Conservation (phyloP, 2,113 vertebrate genomes). For the Melanotaenia duboulayi region DNA sequence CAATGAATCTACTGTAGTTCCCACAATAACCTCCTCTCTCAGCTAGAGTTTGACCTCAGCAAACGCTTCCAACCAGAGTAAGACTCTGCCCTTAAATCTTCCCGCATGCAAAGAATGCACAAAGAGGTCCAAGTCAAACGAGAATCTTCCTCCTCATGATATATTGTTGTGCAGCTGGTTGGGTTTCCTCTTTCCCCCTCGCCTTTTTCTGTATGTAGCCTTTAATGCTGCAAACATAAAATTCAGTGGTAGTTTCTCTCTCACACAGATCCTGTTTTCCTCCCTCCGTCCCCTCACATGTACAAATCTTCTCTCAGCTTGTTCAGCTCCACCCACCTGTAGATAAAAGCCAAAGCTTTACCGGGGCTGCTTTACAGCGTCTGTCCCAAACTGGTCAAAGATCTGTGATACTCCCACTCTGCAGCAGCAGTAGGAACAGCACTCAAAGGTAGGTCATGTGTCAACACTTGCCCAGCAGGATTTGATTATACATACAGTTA, state of each 20-base stretch:
- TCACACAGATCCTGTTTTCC: conserved; percentile 35
- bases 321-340: conserved; percentile 91
- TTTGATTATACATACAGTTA: neutral
- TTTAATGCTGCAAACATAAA: conserved; percentile 38
- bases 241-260: conserved; percentile 28
- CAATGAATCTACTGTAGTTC: conserved; percentile 26
- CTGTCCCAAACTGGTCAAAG: conserved; percentile 80
- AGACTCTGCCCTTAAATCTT: conserved; percentile 63
- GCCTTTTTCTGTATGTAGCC: conserved; percentile 9
- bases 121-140: conserved; percentile 64
- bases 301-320: conserved; percentile 39
- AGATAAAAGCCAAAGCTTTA: conserved; percentile 94
- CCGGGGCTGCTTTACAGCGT: conserved; percentile 85
- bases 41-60: conserved; percentile 45
- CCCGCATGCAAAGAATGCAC: conserved; percentile 67
- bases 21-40: conserved; percentile 32
- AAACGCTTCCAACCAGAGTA: conserved; percentile 44
- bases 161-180: conserved; percentile 31
- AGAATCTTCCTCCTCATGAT: conserved; percentile 59
- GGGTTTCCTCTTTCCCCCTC: conserved; percentile 18
- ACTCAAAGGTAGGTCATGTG: conserved; percentile 85
- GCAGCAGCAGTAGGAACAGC: conserved; percentile 62
- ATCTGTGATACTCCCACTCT: conserved; percentile 80
- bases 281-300: conserved; percentile 37
- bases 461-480: conserved; percentile 10